A percentile compares a stretch with the other conserved stretches of the same genome.
Conservation (phyloP, 2,113 vertebrate species). For the Cranoglanis bouderius region DNA sequence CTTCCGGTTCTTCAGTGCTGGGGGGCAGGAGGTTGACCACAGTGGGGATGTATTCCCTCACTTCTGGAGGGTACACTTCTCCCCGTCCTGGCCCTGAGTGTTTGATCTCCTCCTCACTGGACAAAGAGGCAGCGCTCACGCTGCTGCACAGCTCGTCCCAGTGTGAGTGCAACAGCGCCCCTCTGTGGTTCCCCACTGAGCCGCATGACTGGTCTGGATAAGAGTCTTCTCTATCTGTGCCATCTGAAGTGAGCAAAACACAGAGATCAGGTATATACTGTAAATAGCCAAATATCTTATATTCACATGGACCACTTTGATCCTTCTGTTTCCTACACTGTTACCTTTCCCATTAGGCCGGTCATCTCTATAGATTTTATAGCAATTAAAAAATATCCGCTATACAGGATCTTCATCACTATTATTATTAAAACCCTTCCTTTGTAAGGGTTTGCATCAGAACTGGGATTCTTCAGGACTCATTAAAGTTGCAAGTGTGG, state of each 20-base stretch:
- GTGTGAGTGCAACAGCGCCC: constrained; percentile 59
- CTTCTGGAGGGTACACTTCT: constrained; percentile 62
- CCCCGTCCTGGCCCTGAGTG: constrained; percentile 62
- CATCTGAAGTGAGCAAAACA: constrained; percentile 61
- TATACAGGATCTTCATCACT: background rate
- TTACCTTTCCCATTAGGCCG: background rate
- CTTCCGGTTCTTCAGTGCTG: constrained; percentile 63
- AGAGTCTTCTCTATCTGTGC: constrained; percentile 76
- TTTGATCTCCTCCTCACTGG: constrained; percentile 79
- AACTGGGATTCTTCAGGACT: background rate
- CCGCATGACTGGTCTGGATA: constrained; percentile 76
- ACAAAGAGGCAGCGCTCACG: constrained; percentile 79
- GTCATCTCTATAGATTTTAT: background rate
- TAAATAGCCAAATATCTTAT: background rate
- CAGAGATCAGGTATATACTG: background rate
- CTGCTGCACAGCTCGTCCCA: constrained; percentile 80
- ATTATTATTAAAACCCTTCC: too few species aligned
- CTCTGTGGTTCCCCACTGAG: constrained; percentile 67
- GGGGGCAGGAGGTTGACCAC: constrained; percentile 72
- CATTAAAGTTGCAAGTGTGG: background rate
- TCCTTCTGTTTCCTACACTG: too few species aligned
- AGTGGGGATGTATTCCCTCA: constrained; percentile 70
- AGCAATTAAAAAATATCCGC: background rate
- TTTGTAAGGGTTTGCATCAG: background rate
- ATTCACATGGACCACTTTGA: background rate